phyloP scores from a whole-genome alignment of 2,113 vertebrate species.

The Collichthys lucidus region DNA sequence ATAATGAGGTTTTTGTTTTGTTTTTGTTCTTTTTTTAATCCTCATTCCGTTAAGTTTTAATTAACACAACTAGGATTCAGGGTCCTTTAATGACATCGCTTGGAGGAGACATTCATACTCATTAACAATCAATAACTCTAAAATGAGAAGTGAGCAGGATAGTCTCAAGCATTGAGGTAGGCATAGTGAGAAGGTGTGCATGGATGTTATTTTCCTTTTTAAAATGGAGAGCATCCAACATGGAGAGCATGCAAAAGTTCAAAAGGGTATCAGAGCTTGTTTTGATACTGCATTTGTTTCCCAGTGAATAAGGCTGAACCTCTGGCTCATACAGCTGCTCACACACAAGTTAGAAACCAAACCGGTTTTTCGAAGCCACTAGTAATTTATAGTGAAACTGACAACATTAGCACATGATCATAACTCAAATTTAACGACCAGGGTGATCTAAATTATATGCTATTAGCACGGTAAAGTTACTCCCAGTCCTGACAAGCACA shows the following conservation, averaged over 20 bases:
- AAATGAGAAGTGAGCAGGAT: conserved; percentile 27
- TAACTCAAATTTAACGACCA: background rate
- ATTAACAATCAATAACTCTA: conserved; percentile 64
- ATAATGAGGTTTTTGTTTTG: conserved; percentile 41
- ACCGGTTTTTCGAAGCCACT: background rate
- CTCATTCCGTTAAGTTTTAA: conserved; percentile 64
- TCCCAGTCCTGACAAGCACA: background rate
- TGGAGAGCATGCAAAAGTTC: no score
- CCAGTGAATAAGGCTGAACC: background rate
- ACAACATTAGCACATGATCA: background rate
- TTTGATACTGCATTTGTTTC: background rate
- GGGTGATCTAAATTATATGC: background rate
- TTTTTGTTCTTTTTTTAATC: conserved; percentile 32
- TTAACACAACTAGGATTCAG: conserved; percentile 60
- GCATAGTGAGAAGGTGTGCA: background rate
- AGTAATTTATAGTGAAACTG: background rate
- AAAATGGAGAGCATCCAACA: background rate
- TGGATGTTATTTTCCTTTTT: background rate
- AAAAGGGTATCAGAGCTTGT: background rate
- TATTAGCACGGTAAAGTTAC: background rate
- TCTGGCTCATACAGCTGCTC: background rate
- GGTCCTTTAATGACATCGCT: conserved; percentile 62
- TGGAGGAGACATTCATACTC: conserved; percentile 59
- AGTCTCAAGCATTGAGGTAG: background rate
- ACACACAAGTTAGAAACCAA: background rate